These are phyloP conservation scores for Bryconaethiops microstoma DNA, from an alignment of 2,797 vertebrate species.

Conservation along the genomic window DNA sequence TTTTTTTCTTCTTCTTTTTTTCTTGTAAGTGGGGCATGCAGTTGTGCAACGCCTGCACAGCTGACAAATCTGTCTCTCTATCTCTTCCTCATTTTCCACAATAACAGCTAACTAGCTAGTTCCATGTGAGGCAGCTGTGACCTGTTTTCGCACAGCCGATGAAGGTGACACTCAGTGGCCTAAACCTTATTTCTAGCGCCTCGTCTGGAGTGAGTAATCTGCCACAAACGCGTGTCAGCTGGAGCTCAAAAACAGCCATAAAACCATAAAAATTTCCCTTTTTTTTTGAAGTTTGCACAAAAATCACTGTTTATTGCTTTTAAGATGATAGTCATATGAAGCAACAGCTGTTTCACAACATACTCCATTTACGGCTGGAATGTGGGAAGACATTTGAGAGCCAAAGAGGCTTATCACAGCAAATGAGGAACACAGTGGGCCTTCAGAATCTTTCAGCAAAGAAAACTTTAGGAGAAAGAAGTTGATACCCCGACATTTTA, in stretches of 20 bases:
- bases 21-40: constrained; percentile 29
- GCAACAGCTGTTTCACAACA: constrained; percentile 1
- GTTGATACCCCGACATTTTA: neutral
- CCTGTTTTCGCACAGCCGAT: constrained; percentile 19
- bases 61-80: constrained; percentile 75
- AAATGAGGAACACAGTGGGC: constrained; percentile 1
- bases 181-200: constrained; percentile 4
- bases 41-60: constrained; percentile 81
- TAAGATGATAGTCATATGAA: neutral
- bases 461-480: neutral
- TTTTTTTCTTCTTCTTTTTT: constrained; percentile 13
- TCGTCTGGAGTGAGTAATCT: constrained; percentile 21
- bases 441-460: neutral
- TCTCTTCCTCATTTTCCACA: constrained; percentile 62
- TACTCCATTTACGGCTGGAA: neutral
- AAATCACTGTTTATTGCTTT: neutral
- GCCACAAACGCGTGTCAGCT: constrained; percentile 3
- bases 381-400: neutral
- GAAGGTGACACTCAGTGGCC: constrained; percentile 27
- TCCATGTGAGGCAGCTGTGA: constrained; percentile 41
- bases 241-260: neutral
- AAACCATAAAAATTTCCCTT: neutral
- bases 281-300: neutral
- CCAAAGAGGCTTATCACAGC: constrained; percentile 1
- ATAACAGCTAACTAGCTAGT: constrained; percentile 64